Evolutionary conservation across 2,113 vertebrate genomes (phyloP), one percentile per base, ranked within the genome.

Genomic region (Phylloscopus whistleri): DNA sequence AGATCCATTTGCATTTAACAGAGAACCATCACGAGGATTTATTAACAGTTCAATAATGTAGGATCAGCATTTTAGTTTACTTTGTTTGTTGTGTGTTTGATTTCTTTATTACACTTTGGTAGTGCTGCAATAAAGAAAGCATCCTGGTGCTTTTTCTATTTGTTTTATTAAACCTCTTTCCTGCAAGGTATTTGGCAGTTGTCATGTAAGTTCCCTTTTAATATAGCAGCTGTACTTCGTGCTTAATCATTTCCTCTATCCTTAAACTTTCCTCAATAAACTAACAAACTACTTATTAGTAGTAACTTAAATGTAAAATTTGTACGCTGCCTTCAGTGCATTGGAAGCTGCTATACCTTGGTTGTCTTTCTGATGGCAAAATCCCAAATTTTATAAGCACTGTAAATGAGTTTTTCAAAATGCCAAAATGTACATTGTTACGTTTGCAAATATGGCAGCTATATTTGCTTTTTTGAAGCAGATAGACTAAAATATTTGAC

Each of bases 121-220:
- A 96, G 96, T 82, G 59, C 28, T 89, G 77, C 91, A 96, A 96
- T 97, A 97, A 97, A 97, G 95, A 94, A 96, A 97, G 95, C 94
- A 97, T 96, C 95, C 97, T 95, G 95, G 96, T 96, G 94, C 3
- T 91, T 97, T 97, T 97, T 97, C 97, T 97, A 89, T 97, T 97
- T 97, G 88, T 97, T 98, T 97, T 97, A 98, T 97, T 98, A 98
- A 98, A 96, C 81, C 68, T 87, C 78, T 84, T 94, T 97, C 95
- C 97, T 97, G 74, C 79, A 86, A 95, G 97, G 94, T 96, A 97
- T 94, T 90, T 92, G 84, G 93, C 91, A 95, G 91, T 98, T 97
- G 94, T 97, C 97, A 97, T 97, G 95, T 94, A 96, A 79, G 96
- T 93, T 98, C 81, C 52, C 76, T 91, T 97, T 97, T 96, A 97